A percentile compares a stretch with the other conserved stretches of the same genome.
Conservation (phyloP, 2,113 vertebrate species). For the Gobiocypris rarus region DNA sequence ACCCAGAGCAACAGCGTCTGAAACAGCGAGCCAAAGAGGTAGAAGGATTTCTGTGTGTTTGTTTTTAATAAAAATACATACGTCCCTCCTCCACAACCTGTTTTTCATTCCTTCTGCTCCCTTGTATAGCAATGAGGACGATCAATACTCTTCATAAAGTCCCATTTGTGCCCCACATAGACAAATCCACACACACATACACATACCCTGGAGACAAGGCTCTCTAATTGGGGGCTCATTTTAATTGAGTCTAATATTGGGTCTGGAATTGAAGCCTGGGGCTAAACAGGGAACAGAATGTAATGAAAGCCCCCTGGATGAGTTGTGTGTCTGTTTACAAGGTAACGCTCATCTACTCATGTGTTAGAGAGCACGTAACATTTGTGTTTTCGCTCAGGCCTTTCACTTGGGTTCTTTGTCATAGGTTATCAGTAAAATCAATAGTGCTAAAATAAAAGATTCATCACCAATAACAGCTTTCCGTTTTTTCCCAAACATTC, state of each 20-base stretch:
- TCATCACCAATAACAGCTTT: slow-evolving; percentile 30
- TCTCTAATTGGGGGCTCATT: slow-evolving; percentile 92
- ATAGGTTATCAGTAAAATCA: slow-evolving; percentile 18
- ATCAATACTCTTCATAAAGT: slow-evolving; percentile 41
- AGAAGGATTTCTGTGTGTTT: slow-evolving; percentile 56
- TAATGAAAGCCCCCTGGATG: slow-evolving; percentile 87
- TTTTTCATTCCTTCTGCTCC: slow-evolving; percentile 30
- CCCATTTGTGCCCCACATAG: slow-evolving; percentile 76
- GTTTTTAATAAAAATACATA: background rate
- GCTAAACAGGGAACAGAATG: slow-evolving; percentile 84
- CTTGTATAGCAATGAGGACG: slow-evolving; percentile 39
- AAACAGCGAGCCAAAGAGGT: slow-evolving; percentile 93
- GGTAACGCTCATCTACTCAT: slow-evolving; percentile 36
- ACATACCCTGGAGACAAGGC: slow-evolving; percentile 88
- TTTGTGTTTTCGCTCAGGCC: slow-evolving; percentile 21
- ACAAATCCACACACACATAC: slow-evolving; percentile 90
- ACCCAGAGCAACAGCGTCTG: slow-evolving; percentile 88
- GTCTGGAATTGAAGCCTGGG: slow-evolving; percentile 85
- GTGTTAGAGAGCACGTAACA: slow-evolving; percentile 18
- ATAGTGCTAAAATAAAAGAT: slow-evolving; percentile 20
- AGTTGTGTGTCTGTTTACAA: slow-evolving; percentile 47
- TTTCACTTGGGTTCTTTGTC: background rate
- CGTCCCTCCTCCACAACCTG: slow-evolving; percentile 5
- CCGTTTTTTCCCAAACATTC: background rate
- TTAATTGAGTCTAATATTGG: slow-evolving; percentile 96